Evolutionary conservation across 2,888 invertebrate species (phyloP), one percentile per base, ranked within the genome.

Genomic region (Myopa testacea): DNA sequence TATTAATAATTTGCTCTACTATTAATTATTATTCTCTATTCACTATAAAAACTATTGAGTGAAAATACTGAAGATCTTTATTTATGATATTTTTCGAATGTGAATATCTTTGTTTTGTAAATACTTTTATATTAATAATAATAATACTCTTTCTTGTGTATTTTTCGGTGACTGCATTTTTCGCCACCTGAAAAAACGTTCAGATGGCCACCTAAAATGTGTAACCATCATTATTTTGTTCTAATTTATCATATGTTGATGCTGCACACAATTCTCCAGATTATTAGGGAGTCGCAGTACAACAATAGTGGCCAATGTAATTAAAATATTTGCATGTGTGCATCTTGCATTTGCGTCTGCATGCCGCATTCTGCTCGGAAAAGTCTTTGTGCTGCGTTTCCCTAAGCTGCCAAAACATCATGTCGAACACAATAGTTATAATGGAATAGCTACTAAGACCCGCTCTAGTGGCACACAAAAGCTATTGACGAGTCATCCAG

Each of bases 331-430:
- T 58, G n/a, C 58, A n/a, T 40, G 37, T 40, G 34, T 40, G 40
- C 67, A n/a, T 67, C 45, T 12, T 37, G n/a, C 67, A 19, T 40
- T 40, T 67, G 65, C 65, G 26, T 34, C n/a, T 14, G 37, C 34
- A 40, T 40, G 16, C 40, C n/a, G 40, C n/a, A 16, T n/a, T 38
- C n/a, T 7, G 6, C 19, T 10, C 37, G 45, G 65, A 8, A n/a
- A 45, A 45, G 6, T 45, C 45, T 45, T 26, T 26, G 26, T 26
- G 26, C 26, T 2, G 26, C 1, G 26, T 26, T 26, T 45, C 45
- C 45, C 69, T 69, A 69, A 69, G 69, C 69, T 50, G 69, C 19
- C 69, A 34, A 37, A n/a, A 69, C 69, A 50, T 45, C 45, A n/a
- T 50, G 50, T 26, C 45, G 37, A 69, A 45, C 69, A 69, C 40